Evolutionary conservation across 2,113 vertebrate species (phyloP).

Genomic region (Budorcas taxicolor): DNA sequence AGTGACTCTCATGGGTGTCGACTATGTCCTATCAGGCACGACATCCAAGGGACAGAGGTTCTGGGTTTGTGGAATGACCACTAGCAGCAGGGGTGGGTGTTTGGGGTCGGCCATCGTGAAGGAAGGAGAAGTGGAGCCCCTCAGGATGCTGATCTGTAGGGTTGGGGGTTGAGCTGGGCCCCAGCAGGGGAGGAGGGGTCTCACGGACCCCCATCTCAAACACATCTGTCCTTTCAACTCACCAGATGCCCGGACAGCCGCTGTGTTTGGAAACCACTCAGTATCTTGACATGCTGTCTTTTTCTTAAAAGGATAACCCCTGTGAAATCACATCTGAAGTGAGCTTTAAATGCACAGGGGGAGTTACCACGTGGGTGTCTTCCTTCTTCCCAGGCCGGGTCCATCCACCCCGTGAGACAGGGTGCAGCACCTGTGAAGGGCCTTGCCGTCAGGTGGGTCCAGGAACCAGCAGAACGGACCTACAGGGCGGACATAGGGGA

Average conservation of each 20-base stretch:
- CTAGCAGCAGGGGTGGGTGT: neutral
- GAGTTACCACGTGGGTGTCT: neutral
- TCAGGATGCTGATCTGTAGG: neutral
- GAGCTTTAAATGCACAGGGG: neutral
- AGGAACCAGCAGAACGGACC: neutral
- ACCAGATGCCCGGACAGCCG: neutral
- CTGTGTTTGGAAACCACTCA: neutral
- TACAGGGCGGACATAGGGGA: neutral
- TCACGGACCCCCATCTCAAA: neutral
- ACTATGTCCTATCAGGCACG: neutral
- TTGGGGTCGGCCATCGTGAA: neutral
- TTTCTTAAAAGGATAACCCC: neutral
- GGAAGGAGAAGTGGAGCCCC: neutral
- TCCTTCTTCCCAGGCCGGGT: neutral
- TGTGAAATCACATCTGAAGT: neutral
- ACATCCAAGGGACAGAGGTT: neutral
- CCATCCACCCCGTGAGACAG: neutral
- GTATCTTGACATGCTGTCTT: neutral
- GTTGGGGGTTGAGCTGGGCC: neutral
- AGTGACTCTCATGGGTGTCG: accelerated
- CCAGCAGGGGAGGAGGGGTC: neutral
- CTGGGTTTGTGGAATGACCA: neutral
- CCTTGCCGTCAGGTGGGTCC: neutral
- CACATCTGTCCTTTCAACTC: neutral
- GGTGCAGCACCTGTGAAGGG: accelerated